Percentiles rank a stretch among this genome's conserved stretches.
Conservation (phyloP, 2,888 invertebrate genomes). For the Platycheirus albimanus region DNA sequence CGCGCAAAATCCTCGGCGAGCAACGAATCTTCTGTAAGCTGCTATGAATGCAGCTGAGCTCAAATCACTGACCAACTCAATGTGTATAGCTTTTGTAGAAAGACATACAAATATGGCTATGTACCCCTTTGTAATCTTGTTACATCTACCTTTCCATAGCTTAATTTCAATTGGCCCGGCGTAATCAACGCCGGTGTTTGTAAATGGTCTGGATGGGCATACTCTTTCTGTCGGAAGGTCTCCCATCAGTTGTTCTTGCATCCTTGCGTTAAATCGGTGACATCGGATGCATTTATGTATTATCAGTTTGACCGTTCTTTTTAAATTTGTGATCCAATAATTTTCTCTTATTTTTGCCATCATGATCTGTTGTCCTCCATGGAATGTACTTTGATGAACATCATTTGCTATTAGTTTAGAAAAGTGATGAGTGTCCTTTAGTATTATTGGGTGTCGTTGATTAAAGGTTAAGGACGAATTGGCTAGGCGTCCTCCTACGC, state of each 20-base stretch:
- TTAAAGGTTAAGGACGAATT: background rate
- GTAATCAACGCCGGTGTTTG: no score
- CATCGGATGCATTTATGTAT: slow-evolving; percentile 1
- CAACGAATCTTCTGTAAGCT: slow-evolving; percentile 23
- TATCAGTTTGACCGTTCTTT: background rate
- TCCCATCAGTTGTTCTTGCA: no score
- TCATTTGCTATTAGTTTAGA: background rate
- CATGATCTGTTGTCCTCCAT: slow-evolving; percentile 6
- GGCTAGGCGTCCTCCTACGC: slow-evolving; percentile 5
- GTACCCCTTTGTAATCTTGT: slow-evolving; percentile 34
- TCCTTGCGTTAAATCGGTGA: no score
- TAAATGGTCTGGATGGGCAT: no score
- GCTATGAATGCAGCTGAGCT: slow-evolving; percentile 33
- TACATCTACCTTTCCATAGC: slow-evolving; percentile 39
- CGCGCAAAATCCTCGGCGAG: slow-evolving; percentile 6
- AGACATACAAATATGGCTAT: slow-evolving; percentile 34
- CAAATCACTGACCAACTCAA: slow-evolving; percentile 29
- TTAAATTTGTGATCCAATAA: slow-evolving; percentile 9
- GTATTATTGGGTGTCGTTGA: slow-evolving; percentile 7
- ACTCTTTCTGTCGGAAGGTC: no score
- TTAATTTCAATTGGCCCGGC: slow-evolving; percentile 36
- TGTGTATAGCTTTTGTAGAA: slow-evolving; percentile 33
- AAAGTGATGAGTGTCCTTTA: slow-evolving; percentile 1
- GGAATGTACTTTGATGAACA: slow-evolving; percentile 1
- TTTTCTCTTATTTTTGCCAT: background rate